phyloP scores from a whole-genome alignment of 2,113 vertebrate species.

The Calyptomena viridis region DNA sequence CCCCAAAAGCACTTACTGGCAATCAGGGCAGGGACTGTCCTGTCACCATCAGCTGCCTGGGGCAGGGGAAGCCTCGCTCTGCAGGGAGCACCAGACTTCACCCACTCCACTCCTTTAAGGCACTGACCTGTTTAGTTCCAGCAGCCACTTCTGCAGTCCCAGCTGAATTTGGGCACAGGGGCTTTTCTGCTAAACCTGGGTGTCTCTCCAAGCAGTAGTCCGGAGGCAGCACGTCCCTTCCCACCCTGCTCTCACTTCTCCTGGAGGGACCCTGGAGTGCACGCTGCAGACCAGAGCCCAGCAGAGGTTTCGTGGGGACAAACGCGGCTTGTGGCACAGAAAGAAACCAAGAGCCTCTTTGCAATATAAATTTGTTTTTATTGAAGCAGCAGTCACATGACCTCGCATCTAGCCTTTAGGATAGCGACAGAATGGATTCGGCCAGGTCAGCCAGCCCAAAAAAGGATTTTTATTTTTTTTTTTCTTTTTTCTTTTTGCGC shows the following conservation, averaged over 20 bases:
- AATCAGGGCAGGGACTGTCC: too few species aligned
- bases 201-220: not conserved
- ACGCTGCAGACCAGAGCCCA: accelerated
- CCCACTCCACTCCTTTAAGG: accelerated
- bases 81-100: not conserved
- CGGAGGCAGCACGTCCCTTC: not conserved
- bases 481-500: slow-evolving; percentile 63
- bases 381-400: slow-evolving; percentile 84
- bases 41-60: too few species aligned
- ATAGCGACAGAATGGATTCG: slow-evolving; percentile 71
- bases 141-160: not conserved
- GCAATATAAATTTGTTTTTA: slow-evolving; percentile 82
- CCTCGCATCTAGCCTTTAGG: slow-evolving; percentile 76
- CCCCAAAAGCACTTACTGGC: accelerated
- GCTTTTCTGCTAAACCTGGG: too few species aligned
- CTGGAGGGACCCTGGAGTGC: accelerated
- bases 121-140: accelerated
- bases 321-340: not conserved
- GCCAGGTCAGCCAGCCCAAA: slow-evolving; percentile 70
- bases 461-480: slow-evolving; percentile 53
- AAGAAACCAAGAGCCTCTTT: slow-evolving; percentile 63
- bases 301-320: not conserved
- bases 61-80: accelerated
- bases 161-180: not conserved
- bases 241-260: not conserved